Evolutionary conservation across 1,140 invertebrate genomes (phyloP).

Genomic region (Gerris buenoi): DNA sequence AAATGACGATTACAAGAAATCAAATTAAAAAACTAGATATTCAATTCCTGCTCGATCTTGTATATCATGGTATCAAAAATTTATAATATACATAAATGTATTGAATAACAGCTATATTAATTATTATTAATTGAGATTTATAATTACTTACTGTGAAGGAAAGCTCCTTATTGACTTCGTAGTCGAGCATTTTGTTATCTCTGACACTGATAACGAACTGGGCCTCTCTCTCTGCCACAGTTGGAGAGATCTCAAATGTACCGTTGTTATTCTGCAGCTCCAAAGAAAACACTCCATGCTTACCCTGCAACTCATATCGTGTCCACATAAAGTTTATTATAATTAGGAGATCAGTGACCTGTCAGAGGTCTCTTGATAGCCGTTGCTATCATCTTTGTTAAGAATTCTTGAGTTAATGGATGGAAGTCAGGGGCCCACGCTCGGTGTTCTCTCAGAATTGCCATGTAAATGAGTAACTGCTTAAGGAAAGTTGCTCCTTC

Average conservation of each 20-base stretch:
- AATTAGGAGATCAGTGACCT: too few relatives aligned
- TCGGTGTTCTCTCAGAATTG: too few relatives aligned
- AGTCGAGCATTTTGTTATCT: slow-evolving; percentile 66
- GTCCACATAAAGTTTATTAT: too few relatives aligned
- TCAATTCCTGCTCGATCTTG: neutral
- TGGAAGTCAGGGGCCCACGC: too few relatives aligned
- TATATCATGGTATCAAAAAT: too few relatives aligned
- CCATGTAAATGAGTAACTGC: too few relatives aligned
- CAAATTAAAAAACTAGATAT: slow-evolving; percentile 11
- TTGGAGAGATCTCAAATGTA: slow-evolving; percentile 74
- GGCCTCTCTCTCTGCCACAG: slow-evolving; percentile 63
- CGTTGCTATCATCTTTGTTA: too few relatives aligned
- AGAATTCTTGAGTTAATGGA: too few relatives aligned
- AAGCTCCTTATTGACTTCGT: slow-evolving; percentile 55
- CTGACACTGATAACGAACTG: slow-evolving; percentile 69
- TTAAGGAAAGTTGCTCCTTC: too few relatives aligned
- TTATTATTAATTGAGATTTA: neutral
- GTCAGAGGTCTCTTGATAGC: too few relatives aligned
- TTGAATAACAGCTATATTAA: neutral
- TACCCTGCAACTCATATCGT: slow-evolving; percentile 43
- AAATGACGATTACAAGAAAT: neutral
- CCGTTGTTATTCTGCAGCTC: slow-evolving; percentile 63
- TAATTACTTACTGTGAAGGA: slow-evolving; percentile 41
- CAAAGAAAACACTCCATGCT: slow-evolving; percentile 69
- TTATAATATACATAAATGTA: neutral